Evolutionary conservation across 2,888 invertebrate genomes (phyloP).

Genomic region (Phalangium opilio): DNA sequence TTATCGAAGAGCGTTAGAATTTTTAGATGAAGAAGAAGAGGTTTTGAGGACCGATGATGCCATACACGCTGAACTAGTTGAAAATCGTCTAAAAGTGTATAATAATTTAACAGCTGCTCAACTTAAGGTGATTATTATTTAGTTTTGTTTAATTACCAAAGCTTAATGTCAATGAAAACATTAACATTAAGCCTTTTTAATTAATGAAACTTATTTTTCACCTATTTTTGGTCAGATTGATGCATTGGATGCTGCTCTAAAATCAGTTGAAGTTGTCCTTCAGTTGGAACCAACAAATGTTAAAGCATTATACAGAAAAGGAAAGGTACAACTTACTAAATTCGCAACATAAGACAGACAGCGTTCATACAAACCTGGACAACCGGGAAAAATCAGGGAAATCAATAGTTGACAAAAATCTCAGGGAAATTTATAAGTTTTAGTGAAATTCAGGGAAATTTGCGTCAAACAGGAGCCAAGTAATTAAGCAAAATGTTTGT

Average conservation of each 20-base stretch:
- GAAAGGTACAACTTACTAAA: too few species aligned
- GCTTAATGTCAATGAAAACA: not conserved
- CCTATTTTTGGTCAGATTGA: slow-evolving; percentile 36
- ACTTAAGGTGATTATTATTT: slow-evolving; percentile 43
- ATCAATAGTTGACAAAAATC: too few species aligned
- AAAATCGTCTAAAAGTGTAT: slow-evolving; percentile 65
- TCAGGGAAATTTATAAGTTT: too few species aligned
- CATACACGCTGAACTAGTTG: slow-evolving; percentile 39
- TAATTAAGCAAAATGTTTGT: too few species aligned
- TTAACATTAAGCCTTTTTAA: not conserved
- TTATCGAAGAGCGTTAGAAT: slow-evolving; percentile 42
- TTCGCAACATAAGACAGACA: too few species aligned
- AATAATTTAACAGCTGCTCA: slow-evolving; percentile 89
- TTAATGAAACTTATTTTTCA: slow-evolving; percentile 3
- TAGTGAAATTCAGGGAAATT: too few species aligned
- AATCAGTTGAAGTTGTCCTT: slow-evolving; percentile 66
- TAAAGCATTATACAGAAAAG: slow-evolving; percentile 78
- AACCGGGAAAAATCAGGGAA: too few species aligned
- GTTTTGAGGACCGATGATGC: not conserved
- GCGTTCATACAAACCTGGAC: too few species aligned
- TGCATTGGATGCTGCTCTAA: slow-evolving; percentile 66
- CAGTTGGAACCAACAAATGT: slow-evolving; percentile 71
- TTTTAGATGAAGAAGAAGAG: slow-evolving; percentile 10
- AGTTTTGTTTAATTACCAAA: not conserved
- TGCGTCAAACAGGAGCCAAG: too few species aligned